Evolutionary conservation across 2,113 vertebrate species (phyloP).

Genomic region (Vulpes vulpes): DNA sequence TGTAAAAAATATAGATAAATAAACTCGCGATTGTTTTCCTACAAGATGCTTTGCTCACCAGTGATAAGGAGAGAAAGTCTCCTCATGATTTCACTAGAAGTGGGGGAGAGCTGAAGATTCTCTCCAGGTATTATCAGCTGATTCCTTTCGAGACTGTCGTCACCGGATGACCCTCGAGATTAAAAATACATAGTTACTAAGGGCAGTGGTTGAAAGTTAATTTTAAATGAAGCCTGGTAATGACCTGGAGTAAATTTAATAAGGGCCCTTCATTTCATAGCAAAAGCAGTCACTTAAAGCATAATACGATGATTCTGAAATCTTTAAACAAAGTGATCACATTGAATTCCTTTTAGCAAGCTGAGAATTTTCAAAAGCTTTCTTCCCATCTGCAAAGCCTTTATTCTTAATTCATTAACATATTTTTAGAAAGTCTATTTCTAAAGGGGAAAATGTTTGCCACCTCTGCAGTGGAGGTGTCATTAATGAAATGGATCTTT

Average conservation of each 20-base stretch:
- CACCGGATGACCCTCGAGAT: slow-evolving; percentile 50
- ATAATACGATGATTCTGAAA: slow-evolving; percentile 80
- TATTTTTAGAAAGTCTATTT: slow-evolving; percentile 68
- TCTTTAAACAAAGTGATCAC: slow-evolving; percentile 76
- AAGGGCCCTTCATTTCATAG: slow-evolving; percentile 62
- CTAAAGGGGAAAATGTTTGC: slow-evolving; percentile 64
- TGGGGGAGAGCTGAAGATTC: background rate
- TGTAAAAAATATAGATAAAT: background rate
- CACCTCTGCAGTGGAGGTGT: slow-evolving; percentile 8
- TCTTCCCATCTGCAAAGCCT: slow-evolving; percentile 58
- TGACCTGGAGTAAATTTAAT: slow-evolving; percentile 77
- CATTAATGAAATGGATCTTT: slow-evolving; percentile 64
- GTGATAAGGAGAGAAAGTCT: background rate
- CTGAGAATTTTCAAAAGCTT: slow-evolving; percentile 62
- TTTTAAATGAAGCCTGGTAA: slow-evolving; percentile 79
- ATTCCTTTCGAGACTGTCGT: slow-evolving; percentile 54
- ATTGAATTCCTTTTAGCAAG: slow-evolving; percentile 67
- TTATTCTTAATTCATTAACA: slow-evolving; percentile 56
- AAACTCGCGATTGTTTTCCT: slow-evolving; percentile 9
- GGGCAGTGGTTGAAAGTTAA: slow-evolving; percentile 71
- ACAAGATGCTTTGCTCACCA: background rate
- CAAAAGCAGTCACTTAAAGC: slow-evolving; percentile 75
- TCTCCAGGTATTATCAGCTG: slow-evolving; percentile 4
- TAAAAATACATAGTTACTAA: slow-evolving; percentile 76
- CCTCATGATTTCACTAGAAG: background rate